These are phyloP conservation scores for Drosophila macrospina DNA, from an alignment of 2,888 invertebrate species.

Conservation along the genomic window DNA sequence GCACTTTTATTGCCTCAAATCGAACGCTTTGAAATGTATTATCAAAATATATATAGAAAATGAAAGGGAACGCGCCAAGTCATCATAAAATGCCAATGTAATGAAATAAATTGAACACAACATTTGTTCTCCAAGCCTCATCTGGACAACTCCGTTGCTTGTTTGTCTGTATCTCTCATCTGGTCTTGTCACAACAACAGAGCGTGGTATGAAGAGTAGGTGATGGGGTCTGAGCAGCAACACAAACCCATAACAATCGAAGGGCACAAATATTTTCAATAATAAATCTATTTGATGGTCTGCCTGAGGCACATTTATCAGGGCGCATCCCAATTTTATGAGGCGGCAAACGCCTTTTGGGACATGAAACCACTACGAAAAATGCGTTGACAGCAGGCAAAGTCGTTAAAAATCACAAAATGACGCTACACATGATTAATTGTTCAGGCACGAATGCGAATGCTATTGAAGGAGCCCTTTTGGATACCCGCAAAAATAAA, in stretches of 20 bases:
- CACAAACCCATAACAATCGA: constrained; percentile 66
- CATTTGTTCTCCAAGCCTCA: constrained; percentile 61
- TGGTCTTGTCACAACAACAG: constrained; percentile 65
- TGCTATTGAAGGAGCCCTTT: constrained; percentile 9
- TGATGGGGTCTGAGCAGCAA: constrained; percentile 8
- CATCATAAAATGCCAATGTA: constrained; percentile 74
- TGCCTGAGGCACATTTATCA: constrained; percentile 59
- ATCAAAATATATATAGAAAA: constrained; percentile 50
- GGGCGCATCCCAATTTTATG: constrained; percentile 64
- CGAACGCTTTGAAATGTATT: constrained; percentile 62
- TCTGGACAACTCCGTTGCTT: background rate
- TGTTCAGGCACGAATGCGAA: constrained; percentile 36
- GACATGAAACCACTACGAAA: constrained; percentile 42
- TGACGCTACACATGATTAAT: constrained; percentile 80
- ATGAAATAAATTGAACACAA: constrained; percentile 76
- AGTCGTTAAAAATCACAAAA: constrained; percentile 83
- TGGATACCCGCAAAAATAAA: background rate
- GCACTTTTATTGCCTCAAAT: constrained; percentile 69
- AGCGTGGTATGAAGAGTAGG: too few species aligned
- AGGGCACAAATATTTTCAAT: constrained; percentile 78
- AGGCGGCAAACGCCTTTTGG: constrained; percentile 47
- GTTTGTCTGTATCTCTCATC: constrained; percentile 5
- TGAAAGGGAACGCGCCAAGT: constrained; percentile 60
- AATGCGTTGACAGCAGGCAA: constrained; percentile 71
- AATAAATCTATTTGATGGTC: constrained; percentile 82